These are phyloP conservation scores for Odocoileus virginianus DNA, from an alignment of 2,113 vertebrate species.

Conservation along the genomic window DNA sequence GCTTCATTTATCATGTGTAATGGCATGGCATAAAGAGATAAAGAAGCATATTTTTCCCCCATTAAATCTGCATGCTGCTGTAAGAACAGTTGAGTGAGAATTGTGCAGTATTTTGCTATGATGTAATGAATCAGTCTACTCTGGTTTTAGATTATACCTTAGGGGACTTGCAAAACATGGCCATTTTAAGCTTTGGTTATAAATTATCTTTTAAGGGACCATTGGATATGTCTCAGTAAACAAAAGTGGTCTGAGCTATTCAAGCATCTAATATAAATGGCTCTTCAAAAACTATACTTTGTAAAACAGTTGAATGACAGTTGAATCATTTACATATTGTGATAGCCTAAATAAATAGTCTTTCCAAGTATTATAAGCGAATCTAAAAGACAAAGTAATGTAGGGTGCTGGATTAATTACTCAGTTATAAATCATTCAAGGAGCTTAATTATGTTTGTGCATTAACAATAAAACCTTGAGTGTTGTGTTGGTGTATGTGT, in stretches of 20 bases:
- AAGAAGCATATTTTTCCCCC: neutral
- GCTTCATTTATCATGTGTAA: neutral
- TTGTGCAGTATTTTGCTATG: conserved; percentile 1
- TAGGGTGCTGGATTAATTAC: conserved; percentile 43
- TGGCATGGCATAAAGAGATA: neutral
- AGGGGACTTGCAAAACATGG: neutral
- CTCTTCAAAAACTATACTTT: conserved; percentile 48
- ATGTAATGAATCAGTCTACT: neutral
- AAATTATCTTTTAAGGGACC: conserved; percentile 10
- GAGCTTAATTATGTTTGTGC: conserved; percentile 60
- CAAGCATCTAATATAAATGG: conserved; percentile 20
- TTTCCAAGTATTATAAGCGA: conserved; percentile 56
- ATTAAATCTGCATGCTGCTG: neutral
- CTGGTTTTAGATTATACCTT: conserved; percentile 38
- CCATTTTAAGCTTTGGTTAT: conserved; percentile 32
- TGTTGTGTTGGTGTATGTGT: conserved; percentile 31
- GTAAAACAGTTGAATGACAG: conserved; percentile 43
- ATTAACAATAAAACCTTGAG: conserved; percentile 46
- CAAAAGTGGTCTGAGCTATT: conserved; percentile 28
- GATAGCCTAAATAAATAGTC: conserved; percentile 28
- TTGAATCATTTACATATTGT: conserved; percentile 32
- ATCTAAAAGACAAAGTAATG: conserved; percentile 60
- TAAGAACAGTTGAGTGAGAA: conserved; percentile 12
- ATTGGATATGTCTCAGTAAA: conserved; percentile 15
- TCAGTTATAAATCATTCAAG: conserved; percentile 51